These are phyloP conservation scores for Pectinophora gossypiella DNA, from an alignment of 1,140 invertebrate species.

Conservation along the genomic window DNA sequence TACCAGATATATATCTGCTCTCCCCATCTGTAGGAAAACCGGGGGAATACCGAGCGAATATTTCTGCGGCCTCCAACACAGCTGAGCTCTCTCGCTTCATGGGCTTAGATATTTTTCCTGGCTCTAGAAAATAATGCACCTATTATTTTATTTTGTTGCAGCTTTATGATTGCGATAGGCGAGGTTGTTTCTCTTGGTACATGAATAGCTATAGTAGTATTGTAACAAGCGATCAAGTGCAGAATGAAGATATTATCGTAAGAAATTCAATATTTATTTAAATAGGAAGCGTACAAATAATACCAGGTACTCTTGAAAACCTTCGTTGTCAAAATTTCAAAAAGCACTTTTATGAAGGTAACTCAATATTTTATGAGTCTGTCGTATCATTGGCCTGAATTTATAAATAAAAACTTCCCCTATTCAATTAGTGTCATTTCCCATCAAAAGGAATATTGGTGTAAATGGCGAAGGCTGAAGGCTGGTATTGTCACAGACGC, in stretches of 20 bases:
- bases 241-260: too few relatives aligned
- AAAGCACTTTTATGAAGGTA: too few relatives aligned
- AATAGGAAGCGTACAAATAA: too few relatives aligned
- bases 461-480: conserved; percentile 45
- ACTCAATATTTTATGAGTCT: neutral
- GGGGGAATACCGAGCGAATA: conserved; percentile 1
- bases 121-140: neutral
- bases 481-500: conserved; percentile 54
- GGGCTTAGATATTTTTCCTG: neutral
- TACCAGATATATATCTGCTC: conserved; percentile 34
- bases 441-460: conserved; percentile 34
- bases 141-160: neutral
- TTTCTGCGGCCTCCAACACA: neutral
- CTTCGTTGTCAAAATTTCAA: too few relatives aligned
- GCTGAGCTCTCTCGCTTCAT: neutral
- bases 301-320: too few relatives aligned
- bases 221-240: neutral
- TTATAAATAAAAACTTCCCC: conserved; percentile 13
- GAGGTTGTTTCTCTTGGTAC: too few relatives aligned
- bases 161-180: too few relatives aligned
- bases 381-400: neutral
- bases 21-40: neutral
- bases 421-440: conserved; percentile 36
- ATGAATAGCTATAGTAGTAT: too few relatives aligned
- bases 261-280: too few relatives aligned